These are phyloP conservation scores for Callocephalon fimbriatum DNA, from an alignment of 2,113 vertebrate genomes.

Conservation along the genomic window DNA sequence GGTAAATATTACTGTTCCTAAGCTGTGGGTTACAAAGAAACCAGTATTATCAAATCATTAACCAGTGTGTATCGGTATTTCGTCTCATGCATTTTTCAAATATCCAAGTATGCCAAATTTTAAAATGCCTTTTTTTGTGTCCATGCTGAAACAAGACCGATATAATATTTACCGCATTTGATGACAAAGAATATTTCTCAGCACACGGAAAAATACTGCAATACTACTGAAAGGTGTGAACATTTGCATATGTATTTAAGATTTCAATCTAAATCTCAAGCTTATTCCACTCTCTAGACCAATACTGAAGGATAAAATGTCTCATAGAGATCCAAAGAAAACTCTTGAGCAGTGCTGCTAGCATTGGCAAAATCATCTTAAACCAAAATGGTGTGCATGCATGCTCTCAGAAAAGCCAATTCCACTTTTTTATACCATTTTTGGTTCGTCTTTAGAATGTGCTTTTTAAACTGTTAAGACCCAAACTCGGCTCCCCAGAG, in stretches of 20 bases:
- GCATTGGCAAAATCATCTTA: neutral
- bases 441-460: neutral
- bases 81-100: constrained; percentile 33
- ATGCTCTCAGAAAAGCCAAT: neutral
- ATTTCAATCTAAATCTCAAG: constrained; percentile 3
- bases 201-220: neutral
- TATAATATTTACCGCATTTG: constrained; percentile 8
- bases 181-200: constrained; percentile 38
- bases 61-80: constrained; percentile 39
- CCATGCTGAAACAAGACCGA: constrained; percentile 18
- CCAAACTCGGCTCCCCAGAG: neutral
- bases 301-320: neutral
- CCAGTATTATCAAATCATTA: constrained; percentile 62
- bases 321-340: neutral
- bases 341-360: neutral
- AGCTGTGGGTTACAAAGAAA: constrained; percentile 70
- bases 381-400: neutral
- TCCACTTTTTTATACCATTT: neutral
- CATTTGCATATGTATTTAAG: neutral
- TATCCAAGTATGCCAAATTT: constrained; percentile 50
- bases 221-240: neutral
- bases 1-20: constrained; percentile 60
- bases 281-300: neutral
- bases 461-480: neutral
- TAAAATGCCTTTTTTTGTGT: neutral